phyloP scores from a whole-genome alignment of 2,113 vertebrate genomes.

The Eleginops maclovinus region DNA sequence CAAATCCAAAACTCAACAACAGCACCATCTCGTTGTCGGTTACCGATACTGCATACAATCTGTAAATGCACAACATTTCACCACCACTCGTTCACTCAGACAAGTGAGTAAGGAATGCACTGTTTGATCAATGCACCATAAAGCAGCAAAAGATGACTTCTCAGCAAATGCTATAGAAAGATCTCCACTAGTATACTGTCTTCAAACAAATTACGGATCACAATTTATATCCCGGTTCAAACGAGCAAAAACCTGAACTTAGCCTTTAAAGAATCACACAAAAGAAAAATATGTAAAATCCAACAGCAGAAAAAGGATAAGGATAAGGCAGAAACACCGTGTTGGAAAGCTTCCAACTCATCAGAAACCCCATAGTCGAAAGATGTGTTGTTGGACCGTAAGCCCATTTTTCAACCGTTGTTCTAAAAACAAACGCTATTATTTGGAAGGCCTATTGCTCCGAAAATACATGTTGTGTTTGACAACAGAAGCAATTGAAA shows the following conservation, averaged over 20 bases:
- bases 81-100: neutral
- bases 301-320: too few species aligned
- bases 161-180: neutral
- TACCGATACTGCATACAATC: neutral
- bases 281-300: too few species aligned
- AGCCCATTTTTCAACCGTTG: too few species aligned
- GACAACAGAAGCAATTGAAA: too few species aligned
- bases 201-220: neutral
- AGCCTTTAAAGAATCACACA: neutral
- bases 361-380: too few species aligned
- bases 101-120: neutral
- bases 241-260: neutral
- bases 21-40: constrained; percentile 14
- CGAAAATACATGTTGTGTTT: too few species aligned
- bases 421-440: too few species aligned
- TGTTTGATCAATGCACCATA: neutral
- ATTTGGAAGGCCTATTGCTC: too few species aligned
- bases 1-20: neutral
- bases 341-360: too few species aligned
- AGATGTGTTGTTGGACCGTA: too few species aligned
- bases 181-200: neutral
- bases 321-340: too few species aligned
- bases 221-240: neutral
- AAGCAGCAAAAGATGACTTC: neutral
- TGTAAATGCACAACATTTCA: neutral